phyloP scores from a whole-genome alignment of 2,888 invertebrate species.

The Andrena bucephala region DNA sequence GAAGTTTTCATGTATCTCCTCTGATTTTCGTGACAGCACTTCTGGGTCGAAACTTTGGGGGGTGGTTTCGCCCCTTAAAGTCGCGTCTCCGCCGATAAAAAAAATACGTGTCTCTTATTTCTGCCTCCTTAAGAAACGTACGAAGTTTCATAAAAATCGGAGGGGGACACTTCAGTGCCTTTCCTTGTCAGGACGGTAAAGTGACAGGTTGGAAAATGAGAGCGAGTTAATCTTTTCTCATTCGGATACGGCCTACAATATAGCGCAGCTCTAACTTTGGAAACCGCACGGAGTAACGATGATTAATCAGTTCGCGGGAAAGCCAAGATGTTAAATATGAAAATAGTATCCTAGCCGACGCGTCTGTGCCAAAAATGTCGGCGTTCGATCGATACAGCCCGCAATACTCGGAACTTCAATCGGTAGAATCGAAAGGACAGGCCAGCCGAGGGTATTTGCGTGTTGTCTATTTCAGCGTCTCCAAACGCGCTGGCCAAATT shows the following conservation, averaged over 20 bases:
- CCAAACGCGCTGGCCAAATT: constrained; percentile 33
- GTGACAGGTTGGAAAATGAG: neutral
- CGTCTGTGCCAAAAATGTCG: constrained; percentile 40
- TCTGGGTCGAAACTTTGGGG: no score
- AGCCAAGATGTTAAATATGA: constrained; percentile 52
- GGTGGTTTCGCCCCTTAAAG: no score
- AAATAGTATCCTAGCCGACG: constrained; percentile 28
- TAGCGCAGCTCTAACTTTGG: neutral
- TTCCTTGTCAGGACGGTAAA: neutral
- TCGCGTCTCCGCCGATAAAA: no score
- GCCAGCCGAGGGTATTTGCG: constrained; percentile 36
- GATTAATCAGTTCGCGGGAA: constrained; percentile 35
- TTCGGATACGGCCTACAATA: constrained; percentile 3
- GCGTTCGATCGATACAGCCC: constrained; percentile 41
- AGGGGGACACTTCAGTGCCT: no score
- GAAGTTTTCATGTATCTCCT: no score
- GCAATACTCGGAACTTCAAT: constrained; percentile 44
- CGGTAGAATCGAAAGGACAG: constrained; percentile 28
- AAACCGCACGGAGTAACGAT: neutral
- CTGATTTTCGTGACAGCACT: no score
- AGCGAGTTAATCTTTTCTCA: neutral
- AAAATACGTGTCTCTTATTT: no score
- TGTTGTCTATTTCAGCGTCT: constrained; percentile 51
- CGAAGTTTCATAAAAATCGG: no score
- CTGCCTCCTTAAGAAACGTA: no score